Base-by-base conservation (phyloP, 2,113 vertebrate genomes). In the Rattus rattus region DNA sequence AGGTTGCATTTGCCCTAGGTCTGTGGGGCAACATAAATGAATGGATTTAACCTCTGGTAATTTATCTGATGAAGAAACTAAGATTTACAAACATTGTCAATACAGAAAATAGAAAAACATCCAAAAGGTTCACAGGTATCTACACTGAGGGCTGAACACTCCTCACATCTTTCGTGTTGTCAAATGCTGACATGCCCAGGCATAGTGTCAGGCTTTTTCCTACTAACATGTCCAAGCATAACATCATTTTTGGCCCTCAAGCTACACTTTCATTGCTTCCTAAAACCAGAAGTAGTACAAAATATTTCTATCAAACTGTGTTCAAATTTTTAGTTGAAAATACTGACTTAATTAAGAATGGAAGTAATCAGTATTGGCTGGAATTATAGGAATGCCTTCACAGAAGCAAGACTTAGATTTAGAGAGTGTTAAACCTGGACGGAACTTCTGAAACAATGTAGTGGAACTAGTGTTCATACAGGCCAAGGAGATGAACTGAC, bases 321-420 rank as follows among this genome's bases (percentile, higher is more conserved):
- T 75, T 47, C 49, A 84, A 79, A 80, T 59, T 90, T 96, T 86
- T 63, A 26, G 85, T 91, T 85, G 79, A 96, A 97, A 95, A 97
- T 90, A 85, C 2, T 47, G 49, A 87, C 75, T 94, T 95, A 84
- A 93, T 92, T 96, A 96, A 93, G 75, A 95, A 88, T 7, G 54
- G 84, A 96, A 95, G 39, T 0, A 2, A 94, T 67, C 26, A 54
- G 79, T 52, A 69, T 72, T 93, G 94, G 61, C 77, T 76, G 56
- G 93, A 92, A 17, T 84, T 90, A 36, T 88, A 94, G 54, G 47
- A 88, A n/a, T 72, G 59, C 72, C 67, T 95, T 96, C 52, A 43
- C 19, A 14, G 61, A 76, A 61, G 67, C 11, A 75, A 56, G 36
- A 81, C 59, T 92, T 87, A 90, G 89, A 93, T 91, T 96, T 91